Conservation (phyloP, 2,797 vertebrate species). For the Sebastes hubbsi region DNA sequence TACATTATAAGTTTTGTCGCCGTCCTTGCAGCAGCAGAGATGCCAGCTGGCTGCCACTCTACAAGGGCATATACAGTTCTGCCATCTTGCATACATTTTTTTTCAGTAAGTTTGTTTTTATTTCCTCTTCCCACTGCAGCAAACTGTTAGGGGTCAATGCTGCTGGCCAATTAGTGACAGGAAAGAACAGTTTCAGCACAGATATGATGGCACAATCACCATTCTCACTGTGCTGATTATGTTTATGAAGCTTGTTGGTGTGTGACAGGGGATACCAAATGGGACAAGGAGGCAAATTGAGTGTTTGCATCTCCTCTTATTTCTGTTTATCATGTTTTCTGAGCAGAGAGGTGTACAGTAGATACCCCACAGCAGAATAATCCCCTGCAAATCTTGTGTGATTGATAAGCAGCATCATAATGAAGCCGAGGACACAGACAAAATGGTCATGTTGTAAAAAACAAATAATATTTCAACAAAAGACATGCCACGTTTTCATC, state of each 20-base stretch:
- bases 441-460: neutral
- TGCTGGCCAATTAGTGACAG: neutral
- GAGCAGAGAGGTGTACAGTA: neutral
- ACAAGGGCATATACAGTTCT: neutral
- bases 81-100: neutral
- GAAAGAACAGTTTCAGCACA: neutral
- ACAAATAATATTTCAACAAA: neutral
- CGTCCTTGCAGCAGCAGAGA: neutral
- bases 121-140: neutral
- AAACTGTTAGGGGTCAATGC: neutral
- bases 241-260: neutral
- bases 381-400: neutral
- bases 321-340: neutral
- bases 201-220: neutral
- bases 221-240: neutral
- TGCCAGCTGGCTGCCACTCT: slow-evolving; percentile 7
- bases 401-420: neutral
- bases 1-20: neutral
- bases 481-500: neutral
- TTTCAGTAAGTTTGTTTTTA: neutral
- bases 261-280: neutral
- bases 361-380: neutral
- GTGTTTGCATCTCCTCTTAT: neutral
- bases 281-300: neutral
- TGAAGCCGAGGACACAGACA: neutral